Evolutionary conservation across 2,113 vertebrate genomes (phyloP), one percentile per base, ranked within the genome.

Genomic region (Bombycilla garrulus): DNA sequence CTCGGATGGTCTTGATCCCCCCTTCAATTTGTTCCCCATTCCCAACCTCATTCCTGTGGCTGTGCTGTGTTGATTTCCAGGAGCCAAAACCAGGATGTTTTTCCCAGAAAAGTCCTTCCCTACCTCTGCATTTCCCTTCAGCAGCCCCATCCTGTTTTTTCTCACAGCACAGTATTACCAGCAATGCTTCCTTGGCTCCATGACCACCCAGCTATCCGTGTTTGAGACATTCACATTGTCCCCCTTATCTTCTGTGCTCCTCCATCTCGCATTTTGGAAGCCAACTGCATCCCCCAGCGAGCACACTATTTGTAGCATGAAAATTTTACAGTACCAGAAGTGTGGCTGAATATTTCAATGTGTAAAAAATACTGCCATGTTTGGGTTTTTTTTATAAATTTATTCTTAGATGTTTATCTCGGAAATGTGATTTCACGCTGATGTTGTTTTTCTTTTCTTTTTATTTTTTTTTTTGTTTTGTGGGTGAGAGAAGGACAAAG

Each of bases 381-480:
- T 81, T 78, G 8, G 3, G 25, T 0, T 0, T 56, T 56, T 5
- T 56, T 44, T 13, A 67, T 83, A 26, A 64, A 67, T 88, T 51
- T 84, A 66, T 91, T 95, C 77, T 45, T 62, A 72, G 72, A 79
- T 54, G 23, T 78, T 89, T 93, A 51, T 81, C 77, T 92, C 18
- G 62, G 71, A 92, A 90, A 61, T 54, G 50, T 76, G 57, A 89
- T 72, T 76, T 79, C 62, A 50, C 21, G 58, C 6, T 57, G 58
- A 33, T 86, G 18, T 47, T 86, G 25, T 38, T 72, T 87, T 92
- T 60, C 3, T 66, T 51, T 20, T 36, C 73, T 50, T 70, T 91
- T 91, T 57, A 4, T 62, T 54, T 18, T 35, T 11, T 42, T 42
- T 42, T 42, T 42, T 42, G 42, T 42, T 42, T 86, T 51, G 17